These are phyloP conservation scores for Periphyllus acericola DNA, from an alignment of 2,888 invertebrate species.

Conservation along the genomic window DNA sequence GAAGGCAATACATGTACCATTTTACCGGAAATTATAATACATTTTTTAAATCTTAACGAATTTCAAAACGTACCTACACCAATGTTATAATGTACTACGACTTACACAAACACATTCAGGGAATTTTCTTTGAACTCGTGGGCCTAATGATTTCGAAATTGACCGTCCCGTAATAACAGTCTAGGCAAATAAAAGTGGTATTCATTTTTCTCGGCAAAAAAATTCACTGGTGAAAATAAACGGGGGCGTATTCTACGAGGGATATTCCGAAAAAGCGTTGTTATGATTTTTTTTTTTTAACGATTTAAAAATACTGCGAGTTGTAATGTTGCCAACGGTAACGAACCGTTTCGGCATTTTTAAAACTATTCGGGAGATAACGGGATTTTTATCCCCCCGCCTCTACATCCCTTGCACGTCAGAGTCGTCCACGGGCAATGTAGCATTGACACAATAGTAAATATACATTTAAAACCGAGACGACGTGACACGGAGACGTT, in stretches of 20 bases:
- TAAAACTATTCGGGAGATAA: not conserved
- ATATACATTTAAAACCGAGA: not conserved
- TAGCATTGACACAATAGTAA: not conserved
- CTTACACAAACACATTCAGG: not conserved
- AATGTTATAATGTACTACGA: not conserved
- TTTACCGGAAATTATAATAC: not conserved
- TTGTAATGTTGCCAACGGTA: slow-evolving; percentile 54
- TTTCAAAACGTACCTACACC: not conserved
- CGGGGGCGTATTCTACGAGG: not conserved
- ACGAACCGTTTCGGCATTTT: slow-evolving; percentile 38
- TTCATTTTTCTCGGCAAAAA: not conserved
- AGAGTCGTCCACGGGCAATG: not conserved
- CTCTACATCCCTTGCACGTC: not conserved
- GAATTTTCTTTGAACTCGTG: not conserved
- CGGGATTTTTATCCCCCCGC: not conserved
- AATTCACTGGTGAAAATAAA: not conserved
- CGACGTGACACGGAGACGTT: not conserved
- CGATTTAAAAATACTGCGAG: slow-evolving; percentile 49
- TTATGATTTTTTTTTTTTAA: not conserved
- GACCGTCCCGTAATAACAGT: not conserved
- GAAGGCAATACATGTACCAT: not conserved
- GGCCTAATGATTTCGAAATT: not conserved
- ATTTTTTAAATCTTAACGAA: not conserved
- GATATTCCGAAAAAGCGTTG: not conserved
- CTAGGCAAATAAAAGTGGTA: not conserved